Percentiles rank a stretch among this genome's conserved stretches.
phyloP scores from a whole-genome alignment of 2,113 vertebrate species.

The Turdus rufiventris region DNA sequence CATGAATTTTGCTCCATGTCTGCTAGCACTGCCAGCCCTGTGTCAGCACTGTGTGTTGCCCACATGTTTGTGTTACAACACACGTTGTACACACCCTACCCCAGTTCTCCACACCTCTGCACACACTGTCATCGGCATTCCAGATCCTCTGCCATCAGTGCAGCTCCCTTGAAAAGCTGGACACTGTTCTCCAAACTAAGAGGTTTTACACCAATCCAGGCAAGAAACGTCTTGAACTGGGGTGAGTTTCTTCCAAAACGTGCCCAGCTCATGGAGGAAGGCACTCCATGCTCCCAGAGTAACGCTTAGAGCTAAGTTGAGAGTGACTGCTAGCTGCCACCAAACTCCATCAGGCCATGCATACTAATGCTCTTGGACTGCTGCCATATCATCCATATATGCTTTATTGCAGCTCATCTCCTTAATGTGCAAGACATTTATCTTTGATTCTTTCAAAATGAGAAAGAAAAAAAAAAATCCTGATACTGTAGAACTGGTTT shows the following conservation, averaged over 20 bases:
- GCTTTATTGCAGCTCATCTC: slow-evolving; percentile 47
- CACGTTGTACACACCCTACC: rapidly evolving
- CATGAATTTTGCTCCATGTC: neutral
- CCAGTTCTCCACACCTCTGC: rapidly evolving
- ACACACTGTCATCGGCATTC: neutral
- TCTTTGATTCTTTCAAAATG: slow-evolving; percentile 47
- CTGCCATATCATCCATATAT: slow-evolving; percentile 44
- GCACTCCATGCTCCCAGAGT: neutral
- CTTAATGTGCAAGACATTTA: slow-evolving; percentile 41
- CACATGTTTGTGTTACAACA: rapidly evolving
- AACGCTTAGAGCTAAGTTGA: neutral
- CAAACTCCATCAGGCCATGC: neutral
- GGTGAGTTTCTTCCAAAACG: neutral
- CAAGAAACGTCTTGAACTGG: neutral
- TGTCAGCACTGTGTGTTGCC: neutral
- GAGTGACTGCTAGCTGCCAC: slow-evolving; percentile 32
- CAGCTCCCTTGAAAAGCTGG: neutral
- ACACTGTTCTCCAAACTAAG: neutral
- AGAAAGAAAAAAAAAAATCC: neutral
- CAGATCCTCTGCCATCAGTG: neutral
- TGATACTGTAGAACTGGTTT: neutral
- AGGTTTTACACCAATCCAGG: neutral
- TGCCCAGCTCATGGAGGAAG: neutral
- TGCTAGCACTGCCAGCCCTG: neutral
- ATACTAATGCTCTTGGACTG: slow-evolving; percentile 36